Evolutionary conservation across 2,888 invertebrate genomes (phyloP), one percentile per base, ranked within the genome.

Genomic region (Suillia variegata): DNA sequence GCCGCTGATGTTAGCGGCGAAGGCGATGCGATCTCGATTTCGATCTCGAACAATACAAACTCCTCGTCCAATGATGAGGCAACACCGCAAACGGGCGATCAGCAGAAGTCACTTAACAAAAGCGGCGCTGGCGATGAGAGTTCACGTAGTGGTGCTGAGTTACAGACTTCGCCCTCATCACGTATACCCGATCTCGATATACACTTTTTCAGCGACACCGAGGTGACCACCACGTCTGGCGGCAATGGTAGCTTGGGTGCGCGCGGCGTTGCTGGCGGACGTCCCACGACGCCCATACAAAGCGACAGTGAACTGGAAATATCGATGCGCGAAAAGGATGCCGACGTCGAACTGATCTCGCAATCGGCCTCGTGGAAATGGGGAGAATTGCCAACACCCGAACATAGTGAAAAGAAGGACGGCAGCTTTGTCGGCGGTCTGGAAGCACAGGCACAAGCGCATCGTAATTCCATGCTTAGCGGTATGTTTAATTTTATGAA

Each of bases 401-500:
- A 79, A 49, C 66, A 62, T 17, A 71, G 64, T 34, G 68, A 68
- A 0, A 69, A 72, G 15, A 53, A 53, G n/a, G 49, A 59, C 13
- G 34, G 15, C 13, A 54, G 50, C 12, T 50, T 42, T 15, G 26
- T 17, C 12, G 62, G 58, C 6, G 68, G 59, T 26, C 74, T 75
- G 59, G 69, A 78, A 53, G 76, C 68, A 50, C 70, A 70, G n/a
- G 65, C 73, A 33, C 76, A 80, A 17, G 76, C 72, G 22, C 80
- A 82, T 63, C 81, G 83, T 49, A 83, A 84, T 65, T 94, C 94
- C 42, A 93, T 94, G 86, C 85, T 96, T 64, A 91, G 93, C 77
- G 92, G 92, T 71, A 92, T 97, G 91, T 92, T 96, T 82, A 92
- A 93, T 67, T 96, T 96, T 82, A 96, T 96, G 91, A 89, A 91